These are phyloP conservation scores for Apantesis nais DNA, from an alignment of 2,888 invertebrate genomes.

Conservation along the genomic window DNA sequence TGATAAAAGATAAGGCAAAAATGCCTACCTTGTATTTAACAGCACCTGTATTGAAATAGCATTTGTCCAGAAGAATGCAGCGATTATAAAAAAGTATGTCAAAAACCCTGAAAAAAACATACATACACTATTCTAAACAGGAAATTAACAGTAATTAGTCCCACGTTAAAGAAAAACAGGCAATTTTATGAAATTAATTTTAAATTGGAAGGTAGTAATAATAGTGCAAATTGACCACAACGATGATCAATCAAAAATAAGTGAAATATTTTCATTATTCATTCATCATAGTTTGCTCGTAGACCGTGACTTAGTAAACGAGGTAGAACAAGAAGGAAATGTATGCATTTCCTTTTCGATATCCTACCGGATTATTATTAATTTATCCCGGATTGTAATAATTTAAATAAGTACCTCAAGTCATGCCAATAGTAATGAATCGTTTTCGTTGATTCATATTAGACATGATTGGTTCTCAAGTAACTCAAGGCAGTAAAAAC, in stretches of 20 bases:
- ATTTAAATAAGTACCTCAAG: neutral
- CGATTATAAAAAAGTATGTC: slow-evolving; percentile 85
- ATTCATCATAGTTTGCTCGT: no score
- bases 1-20: neutral
- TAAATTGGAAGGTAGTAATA: neutral
- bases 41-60: slow-evolving; percentile 89
- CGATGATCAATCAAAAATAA: neutral
- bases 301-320: neutral
- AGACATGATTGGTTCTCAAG: neutral
- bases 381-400: neutral
- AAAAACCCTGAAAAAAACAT: slow-evolving; percentile 76
- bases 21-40: slow-evolving; percentile 86
- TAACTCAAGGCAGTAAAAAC: neutral
- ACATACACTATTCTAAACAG: neutral
- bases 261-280: neutral
- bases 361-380: neutral
- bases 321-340: no score
- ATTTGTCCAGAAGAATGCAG: slow-evolving; percentile 89
- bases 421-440: neutral
- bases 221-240: neutral
- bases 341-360: neutral
- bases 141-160: no score
- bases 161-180: no score
- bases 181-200: neutral
- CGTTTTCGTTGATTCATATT: neutral